Evolutionary conservation across 2,797 vertebrate species (phyloP).

Genomic region (Lacerta viridis): DNA sequence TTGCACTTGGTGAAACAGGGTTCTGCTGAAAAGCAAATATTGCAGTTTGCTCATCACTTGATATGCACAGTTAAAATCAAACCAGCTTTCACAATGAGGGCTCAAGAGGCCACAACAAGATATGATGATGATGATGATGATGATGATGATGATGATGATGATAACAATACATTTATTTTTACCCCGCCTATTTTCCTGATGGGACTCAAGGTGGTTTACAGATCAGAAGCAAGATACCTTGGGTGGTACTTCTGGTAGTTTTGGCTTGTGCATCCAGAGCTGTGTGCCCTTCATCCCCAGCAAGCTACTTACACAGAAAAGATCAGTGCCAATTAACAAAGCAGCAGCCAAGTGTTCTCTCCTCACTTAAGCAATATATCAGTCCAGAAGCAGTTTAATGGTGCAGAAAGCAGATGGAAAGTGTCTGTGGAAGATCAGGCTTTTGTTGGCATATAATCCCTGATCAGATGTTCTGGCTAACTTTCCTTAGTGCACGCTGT

Average conservation of each 20-base stretch:
- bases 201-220: neutral
- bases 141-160: too few species aligned
- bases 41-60: too few species aligned
- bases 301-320: constrained; percentile 37
- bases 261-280: neutral
- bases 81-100: neutral
- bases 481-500: constrained; percentile 40
- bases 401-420: constrained; percentile 45
- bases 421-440: constrained; percentile 28
- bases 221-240: neutral
- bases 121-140: too few species aligned
- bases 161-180: too few species aligned
- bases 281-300: constrained; percentile 3
- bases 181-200: too few species aligned
- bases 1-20: too few species aligned
- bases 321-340: constrained; percentile 31
- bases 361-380: constrained; percentile 33
- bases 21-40: too few species aligned
- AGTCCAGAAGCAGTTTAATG: constrained; percentile 49
- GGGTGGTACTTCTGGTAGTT: constrained; percentile 4
- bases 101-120: neutral
- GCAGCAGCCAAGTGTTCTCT: constrained; percentile 37
- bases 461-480: constrained; percentile 44
- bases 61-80: neutral
- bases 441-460: constrained; percentile 33